Evolutionary conservation across 2,888 invertebrate genomes (phyloP).

Genomic region (Notodonta dromedarius): DNA sequence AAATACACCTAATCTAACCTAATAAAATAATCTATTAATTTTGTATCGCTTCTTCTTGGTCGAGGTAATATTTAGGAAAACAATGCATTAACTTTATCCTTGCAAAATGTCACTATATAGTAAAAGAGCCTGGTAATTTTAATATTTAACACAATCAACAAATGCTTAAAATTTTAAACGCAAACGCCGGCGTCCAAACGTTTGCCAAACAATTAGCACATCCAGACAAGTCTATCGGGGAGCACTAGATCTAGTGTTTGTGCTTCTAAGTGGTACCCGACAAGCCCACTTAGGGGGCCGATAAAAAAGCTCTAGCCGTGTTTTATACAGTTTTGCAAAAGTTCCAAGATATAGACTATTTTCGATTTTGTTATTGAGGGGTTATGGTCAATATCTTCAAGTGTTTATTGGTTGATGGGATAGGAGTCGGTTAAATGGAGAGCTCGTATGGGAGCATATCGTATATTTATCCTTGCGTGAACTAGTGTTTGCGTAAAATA

Average conservation of each 20-base stretch:
- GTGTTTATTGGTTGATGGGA: not conserved
- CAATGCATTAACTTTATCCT: no score
- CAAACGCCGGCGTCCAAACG: not conserved
- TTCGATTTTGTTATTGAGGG: not conserved
- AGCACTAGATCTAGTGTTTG: slow-evolving; percentile 4
- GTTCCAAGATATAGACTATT: not conserved
- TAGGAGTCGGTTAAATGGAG: no score
- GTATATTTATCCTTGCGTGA: not conserved
- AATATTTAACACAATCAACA: no score
- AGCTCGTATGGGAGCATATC: no score
- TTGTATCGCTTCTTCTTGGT: no score
- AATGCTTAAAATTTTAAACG: no score
- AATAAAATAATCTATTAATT: no score
- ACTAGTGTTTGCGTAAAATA: not conserved
- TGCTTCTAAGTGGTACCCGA: slow-evolving; percentile 1
- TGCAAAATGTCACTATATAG: no score
- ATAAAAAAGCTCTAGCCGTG: not conserved
- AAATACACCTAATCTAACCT: no score
- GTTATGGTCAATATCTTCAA: not conserved
- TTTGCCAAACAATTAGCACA: slow-evolving; percentile 3
- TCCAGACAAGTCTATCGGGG: slow-evolving; percentile 4
- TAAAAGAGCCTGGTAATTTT: no score
- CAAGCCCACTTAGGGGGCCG: not conserved
- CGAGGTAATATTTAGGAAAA: no score
- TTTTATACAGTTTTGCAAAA: not conserved